phyloP scores from a whole-genome alignment of 37 sponge, comb jelly and placozoan genomes.

The Ianthella basta region DNA sequence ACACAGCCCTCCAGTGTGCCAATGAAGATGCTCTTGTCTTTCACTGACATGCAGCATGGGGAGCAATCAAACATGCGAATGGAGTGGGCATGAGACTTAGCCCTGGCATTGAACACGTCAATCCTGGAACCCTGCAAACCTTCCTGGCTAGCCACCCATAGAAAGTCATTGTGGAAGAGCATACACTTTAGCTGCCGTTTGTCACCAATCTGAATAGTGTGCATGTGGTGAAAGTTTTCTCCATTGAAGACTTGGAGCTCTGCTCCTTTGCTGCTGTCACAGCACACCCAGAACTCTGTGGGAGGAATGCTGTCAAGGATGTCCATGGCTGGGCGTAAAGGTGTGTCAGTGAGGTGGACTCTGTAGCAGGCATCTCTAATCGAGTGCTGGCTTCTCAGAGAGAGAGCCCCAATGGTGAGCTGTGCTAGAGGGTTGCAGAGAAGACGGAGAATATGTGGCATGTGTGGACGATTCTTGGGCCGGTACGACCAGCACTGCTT shows the following conservation, averaged over 20 bases:
- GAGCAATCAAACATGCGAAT: not conserved
- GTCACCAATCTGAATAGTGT: not conserved
- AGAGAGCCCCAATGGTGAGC: slow-evolving; percentile 24
- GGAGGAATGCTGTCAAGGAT: not conserved
- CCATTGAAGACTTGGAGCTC: slow-evolving; percentile 12
- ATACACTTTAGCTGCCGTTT: slow-evolving; percentile 3
- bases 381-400: not conserved
- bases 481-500: slow-evolving; percentile 66
- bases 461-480: slow-evolving; percentile 45
- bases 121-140: not conserved
- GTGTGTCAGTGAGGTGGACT: not conserved
- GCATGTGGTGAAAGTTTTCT: not conserved
- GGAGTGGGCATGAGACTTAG: slow-evolving; percentile 8
- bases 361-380: slow-evolving; percentile 3
- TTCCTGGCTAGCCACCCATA: slow-evolving; percentile 9
- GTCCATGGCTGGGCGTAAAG: not conserved
- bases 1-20: slow-evolving; percentile 28
- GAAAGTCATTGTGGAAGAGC: not conserved
- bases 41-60: not conserved
- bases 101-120: slow-evolving; percentile 10
- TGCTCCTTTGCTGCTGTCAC: slow-evolving; percentile 15
- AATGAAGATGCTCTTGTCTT: not conserved
- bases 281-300: slow-evolving; percentile 27
- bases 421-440: slow-evolving; percentile 3
- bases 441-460: not conserved